Evolutionary conservation across 2,113 vertebrate genomes (phyloP).

Genomic region (Oncorhynchus kisutch): DNA sequence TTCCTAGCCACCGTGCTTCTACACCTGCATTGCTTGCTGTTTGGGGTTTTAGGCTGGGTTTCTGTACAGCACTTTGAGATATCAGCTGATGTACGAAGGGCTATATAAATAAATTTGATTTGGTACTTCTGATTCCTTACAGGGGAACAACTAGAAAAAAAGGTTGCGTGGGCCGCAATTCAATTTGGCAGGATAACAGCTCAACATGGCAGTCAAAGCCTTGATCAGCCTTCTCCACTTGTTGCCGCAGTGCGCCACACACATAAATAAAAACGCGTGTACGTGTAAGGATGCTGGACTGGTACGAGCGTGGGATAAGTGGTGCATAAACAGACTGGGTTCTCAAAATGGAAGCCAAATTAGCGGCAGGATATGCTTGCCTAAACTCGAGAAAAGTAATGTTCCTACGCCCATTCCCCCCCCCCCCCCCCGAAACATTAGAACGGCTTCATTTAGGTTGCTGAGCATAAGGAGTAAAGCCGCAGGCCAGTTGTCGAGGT

Average conservation of each 20-base stretch:
- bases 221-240: not conserved
- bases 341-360: slow-evolving; percentile 35
- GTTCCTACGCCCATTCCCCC: not conserved
- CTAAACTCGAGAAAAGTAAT: not conserved
- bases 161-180: not conserved
- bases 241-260: not conserved
- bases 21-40: no score
- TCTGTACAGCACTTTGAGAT: no score
- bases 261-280: not conserved
- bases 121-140: no score
- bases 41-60: no score
- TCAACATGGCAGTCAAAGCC: not conserved
- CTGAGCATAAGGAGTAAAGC: slow-evolving; percentile 1
- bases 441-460: not conserved
- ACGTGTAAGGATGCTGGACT: not conserved
- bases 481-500: slow-evolving; percentile 17
- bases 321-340: not conserved
- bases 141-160: slow-evolving; percentile 7
- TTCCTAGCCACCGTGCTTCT: no score
- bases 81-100: no score
- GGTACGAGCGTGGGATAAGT: not conserved
- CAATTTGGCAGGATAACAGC: not conserved
- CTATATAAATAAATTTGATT: no score
- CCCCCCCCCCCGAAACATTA: not conserved
- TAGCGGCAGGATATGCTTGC: not conserved